A percentile compares a stretch with the other conserved stretches of the same genome.
Evolutionary conservation across 1,140 invertebrate genomes (phyloP).

Genomic region (Drosophila arizonae): DNA sequence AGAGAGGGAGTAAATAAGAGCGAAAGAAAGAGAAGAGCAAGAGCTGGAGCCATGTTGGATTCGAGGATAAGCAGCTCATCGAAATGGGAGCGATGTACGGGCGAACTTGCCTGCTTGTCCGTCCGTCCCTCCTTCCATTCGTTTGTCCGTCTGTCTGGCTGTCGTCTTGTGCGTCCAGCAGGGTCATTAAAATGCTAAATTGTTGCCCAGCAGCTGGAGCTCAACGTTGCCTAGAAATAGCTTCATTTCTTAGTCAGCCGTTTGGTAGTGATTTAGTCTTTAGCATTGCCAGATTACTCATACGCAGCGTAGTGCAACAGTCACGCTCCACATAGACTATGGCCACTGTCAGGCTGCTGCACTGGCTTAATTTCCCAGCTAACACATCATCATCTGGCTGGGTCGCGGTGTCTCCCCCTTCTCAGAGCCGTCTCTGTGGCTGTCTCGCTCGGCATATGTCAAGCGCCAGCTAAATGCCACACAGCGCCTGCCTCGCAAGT

Average conservation of each 20-base stretch:
- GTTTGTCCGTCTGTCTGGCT: background rate
- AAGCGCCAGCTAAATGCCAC: constrained; percentile 63
- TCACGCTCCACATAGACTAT: background rate
- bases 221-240: constrained; percentile 49
- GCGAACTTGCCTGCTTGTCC: background rate
- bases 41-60: background rate
- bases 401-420: constrained; percentile 2
- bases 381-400: constrained; percentile 69
- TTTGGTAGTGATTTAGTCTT: constrained; percentile 23
- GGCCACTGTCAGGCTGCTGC: background rate
- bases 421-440: constrained; percentile 2
- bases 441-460: constrained; percentile 40
- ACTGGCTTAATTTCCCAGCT: constrained; percentile 35
- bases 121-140: no score
- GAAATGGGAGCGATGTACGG: constrained; percentile 10
- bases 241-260: constrained; percentile 51
- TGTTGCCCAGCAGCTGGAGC: constrained; percentile 38
- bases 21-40: background rate
- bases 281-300: constrained; percentile 55
- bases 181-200: constrained; percentile 75
- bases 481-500: constrained; percentile 21
- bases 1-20: background rate
- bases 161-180: constrained; percentile 29
- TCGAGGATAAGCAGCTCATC: constrained; percentile 42
- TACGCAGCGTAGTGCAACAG: constrained; percentile 56